Evolutionary conservation across 2,888 invertebrate species (phyloP).

Genomic region (Brachycybe producta): DNA sequence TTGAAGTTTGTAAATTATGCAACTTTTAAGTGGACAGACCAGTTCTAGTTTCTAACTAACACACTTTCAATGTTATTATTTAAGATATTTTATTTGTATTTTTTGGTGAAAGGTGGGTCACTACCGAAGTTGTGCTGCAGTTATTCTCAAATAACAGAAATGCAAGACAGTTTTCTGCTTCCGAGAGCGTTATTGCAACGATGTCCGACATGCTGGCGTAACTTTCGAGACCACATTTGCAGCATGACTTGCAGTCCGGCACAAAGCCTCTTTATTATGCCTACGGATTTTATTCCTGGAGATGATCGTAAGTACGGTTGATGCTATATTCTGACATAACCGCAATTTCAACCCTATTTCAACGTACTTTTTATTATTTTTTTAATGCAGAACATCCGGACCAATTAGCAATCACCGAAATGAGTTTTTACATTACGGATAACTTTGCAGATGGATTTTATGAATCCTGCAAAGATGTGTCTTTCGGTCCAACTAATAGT

Average conservation of each 20-base stretch:
- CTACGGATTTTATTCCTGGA: constrained; percentile 31
- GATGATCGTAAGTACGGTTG: too few relatives aligned
- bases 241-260: constrained; percentile 64
- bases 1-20: too few relatives aligned
- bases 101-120: too few relatives aligned
- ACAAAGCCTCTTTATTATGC: constrained; percentile 59
- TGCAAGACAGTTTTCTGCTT: constrained; percentile 3
- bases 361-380: constrained; percentile 8
- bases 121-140: constrained; percentile 7
- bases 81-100: too few relatives aligned
- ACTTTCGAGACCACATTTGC: constrained; percentile 71
- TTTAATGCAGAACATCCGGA: constrained; percentile 10
- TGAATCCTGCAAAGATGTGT: constrained; percentile 71
- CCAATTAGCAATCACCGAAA: constrained; percentile 31
- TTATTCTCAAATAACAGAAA: not conserved
- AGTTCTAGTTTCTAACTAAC: too few relatives aligned
- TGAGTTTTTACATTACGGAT: constrained; percentile 56
- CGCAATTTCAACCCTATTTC: too few relatives aligned
- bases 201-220: constrained; percentile 78
- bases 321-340: too few relatives aligned
- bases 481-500: constrained; percentile 62
- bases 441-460: constrained; percentile 57
- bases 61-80: too few relatives aligned
- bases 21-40: too few relatives aligned
- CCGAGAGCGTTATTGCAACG: constrained; percentile 44